phyloP scores from a whole-genome alignment of 2,888 invertebrate genomes.

The Automeris io region DNA sequence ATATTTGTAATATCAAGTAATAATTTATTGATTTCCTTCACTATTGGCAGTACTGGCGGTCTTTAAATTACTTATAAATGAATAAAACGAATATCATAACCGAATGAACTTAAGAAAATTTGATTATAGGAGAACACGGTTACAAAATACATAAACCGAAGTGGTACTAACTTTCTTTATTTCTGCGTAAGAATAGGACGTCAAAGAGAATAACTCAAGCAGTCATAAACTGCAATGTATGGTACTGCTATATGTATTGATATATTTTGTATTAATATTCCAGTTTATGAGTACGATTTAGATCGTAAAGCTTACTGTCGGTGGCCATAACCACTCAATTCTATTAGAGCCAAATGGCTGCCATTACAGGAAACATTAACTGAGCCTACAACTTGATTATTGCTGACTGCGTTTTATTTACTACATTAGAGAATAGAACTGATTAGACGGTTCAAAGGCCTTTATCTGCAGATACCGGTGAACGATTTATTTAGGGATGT shows the following conservation, averaged over 20 bases:
- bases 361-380: neutral
- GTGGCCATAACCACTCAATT: conserved; percentile 28
- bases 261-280: conserved; percentile 9
- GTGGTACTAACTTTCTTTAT: conserved; percentile 1
- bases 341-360: conserved; percentile 19
- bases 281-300: conserved; percentile 11
- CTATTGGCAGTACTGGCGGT: too few species aligned
- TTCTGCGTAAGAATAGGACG: neutral
- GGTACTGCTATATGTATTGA: too few species aligned
- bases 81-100: too few species aligned
- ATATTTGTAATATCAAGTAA: too few species aligned
- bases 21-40: too few species aligned
- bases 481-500: too few species aligned
- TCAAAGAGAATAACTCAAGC: neutral
- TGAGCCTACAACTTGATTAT: neutral
- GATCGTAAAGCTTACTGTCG: conserved; percentile 22
- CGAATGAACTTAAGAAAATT: too few species aligned
- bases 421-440: neutral
- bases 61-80: too few species aligned
- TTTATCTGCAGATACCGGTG: too few species aligned
- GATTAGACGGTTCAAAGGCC: too few species aligned
- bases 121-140: too few species aligned
- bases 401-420: neutral
- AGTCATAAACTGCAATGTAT: conserved; percentile 5
- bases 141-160: conserved; percentile 1